Base-by-base conservation (phyloP, 1,140 invertebrate species). In the Teleogryllus occipitalis region DNA sequence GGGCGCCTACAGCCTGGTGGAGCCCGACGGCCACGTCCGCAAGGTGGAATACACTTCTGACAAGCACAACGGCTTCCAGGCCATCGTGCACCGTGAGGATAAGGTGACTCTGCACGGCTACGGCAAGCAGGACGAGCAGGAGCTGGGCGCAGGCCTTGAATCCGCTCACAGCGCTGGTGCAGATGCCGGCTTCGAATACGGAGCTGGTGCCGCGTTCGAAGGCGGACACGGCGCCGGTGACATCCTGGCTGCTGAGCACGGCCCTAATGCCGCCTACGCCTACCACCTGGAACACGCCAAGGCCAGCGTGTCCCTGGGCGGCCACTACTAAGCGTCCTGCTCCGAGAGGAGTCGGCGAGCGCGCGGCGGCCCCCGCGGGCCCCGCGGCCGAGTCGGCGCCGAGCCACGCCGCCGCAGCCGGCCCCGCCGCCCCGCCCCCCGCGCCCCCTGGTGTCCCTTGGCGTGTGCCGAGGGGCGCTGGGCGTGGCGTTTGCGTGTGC, bases 21-120 rank as follows among this genome's bases (percentile, higher is more conserved):
- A 83, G 54, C 81, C 83, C 3, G 83, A 84, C 75, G n/a, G 83
- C 82, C 77, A 79, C 8, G 85, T 86, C 10, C 77, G 82, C 27
- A 77, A 49, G 12, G 82, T 82, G 5, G 72, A 75, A 3, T 82
- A 82, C 81, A 80, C 81, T 4, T 81, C 82, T 14, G 83, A 84
- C 77, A 76, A 79, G 5, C 18, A 72, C 12, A 78, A 76, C 27
- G 83, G 83, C 2, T 84, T 84, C 81, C 81, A 81, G 10, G 83
- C 83, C 22, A 78, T 80, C n/a, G 81, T 81, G 73, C 27, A 73
- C 47, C 27, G 73, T 7, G 22, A 77, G n/a, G 15, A 47, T 0
- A n/a, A 15, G 4, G 21, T 14, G 8, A 47, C 14, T 47, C 15
- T 83, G 81, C 83, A 84, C 76, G 81, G 83, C 74, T 65, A 65